Percentiles rank a stretch among this genome's conserved stretches.
These are phyloP conservation scores for Stratiomys singularior DNA, from an alignment of 2,888 invertebrate species.

Conservation along the genomic window DNA sequence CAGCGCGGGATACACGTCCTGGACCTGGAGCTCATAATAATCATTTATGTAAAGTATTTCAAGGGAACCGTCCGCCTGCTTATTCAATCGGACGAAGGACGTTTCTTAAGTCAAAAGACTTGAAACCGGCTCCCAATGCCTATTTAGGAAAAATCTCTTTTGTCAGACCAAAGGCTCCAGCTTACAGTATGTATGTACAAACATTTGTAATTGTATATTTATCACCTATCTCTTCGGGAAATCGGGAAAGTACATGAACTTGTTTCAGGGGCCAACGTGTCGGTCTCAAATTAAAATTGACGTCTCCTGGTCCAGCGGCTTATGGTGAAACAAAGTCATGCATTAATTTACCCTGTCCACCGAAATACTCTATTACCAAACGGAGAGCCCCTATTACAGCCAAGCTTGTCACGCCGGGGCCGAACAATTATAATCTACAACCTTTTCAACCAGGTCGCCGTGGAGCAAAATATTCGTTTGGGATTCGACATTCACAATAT, in stretches of 20 bases:
- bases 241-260: slow-evolving; percentile 49
- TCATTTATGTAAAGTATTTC: slow-evolving; percentile 57
- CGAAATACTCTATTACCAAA: slow-evolving; percentile 58
- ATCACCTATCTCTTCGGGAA: not conserved
- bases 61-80: slow-evolving; percentile 62
- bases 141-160: slow-evolving; percentile 57
- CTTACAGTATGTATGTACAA: slow-evolving; percentile 60
- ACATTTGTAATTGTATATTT: not conserved
- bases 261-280: slow-evolving; percentile 52
- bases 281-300: not conserved
- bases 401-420: slow-evolving; percentile 57
- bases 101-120: slow-evolving; percentile 54
- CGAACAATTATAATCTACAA: slow-evolving; percentile 60
- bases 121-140: slow-evolving; percentile 60
- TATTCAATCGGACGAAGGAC: slow-evolving; percentile 67
- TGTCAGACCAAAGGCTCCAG: slow-evolving; percentile 57
- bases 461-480: slow-evolving; percentile 60
- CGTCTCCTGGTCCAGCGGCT: slow-evolving; percentile 63
- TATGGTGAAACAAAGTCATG: slow-evolving; percentile 58
- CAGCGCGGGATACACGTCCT: slow-evolving; percentile 59
- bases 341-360: slow-evolving; percentile 55
- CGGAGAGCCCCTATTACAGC: slow-evolving; percentile 31
- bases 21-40: slow-evolving; percentile 62
- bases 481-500: slow-evolving; percentile 58
- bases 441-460: slow-evolving; percentile 59